These are phyloP conservation scores for Cerastoderma edule DNA, from an alignment of 2,888 invertebrate species.

Conservation along the genomic window DNA sequence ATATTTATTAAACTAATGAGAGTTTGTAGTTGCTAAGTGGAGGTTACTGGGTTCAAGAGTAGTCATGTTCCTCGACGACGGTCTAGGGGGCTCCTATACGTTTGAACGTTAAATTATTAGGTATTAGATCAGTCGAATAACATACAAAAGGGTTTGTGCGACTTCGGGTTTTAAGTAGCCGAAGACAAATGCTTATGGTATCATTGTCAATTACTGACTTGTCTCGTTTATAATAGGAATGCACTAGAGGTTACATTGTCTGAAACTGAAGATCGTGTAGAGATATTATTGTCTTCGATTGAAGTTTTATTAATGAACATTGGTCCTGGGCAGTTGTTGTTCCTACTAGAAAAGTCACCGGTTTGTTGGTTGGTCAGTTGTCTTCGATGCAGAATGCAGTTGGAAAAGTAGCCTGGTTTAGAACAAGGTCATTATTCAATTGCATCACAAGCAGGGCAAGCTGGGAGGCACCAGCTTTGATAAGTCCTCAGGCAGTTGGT, in stretches of 20 bases:
- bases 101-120: too few species aligned
- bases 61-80: slow-evolving; percentile 38
- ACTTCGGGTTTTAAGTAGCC: slow-evolving; percentile 28
- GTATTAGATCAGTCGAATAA: too few species aligned
- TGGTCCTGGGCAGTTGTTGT: slow-evolving; percentile 16
- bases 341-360: slow-evolving; percentile 33
- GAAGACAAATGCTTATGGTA: slow-evolving; percentile 19
- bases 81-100: slow-evolving; percentile 24
- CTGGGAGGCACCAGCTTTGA: slow-evolving; percentile 31
- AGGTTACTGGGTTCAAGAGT: slow-evolving; percentile 20
- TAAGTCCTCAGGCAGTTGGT: slow-evolving; percentile 22
- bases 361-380: slow-evolving; percentile 36
- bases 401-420: slow-evolving; percentile 28
- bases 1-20: slow-evolving; percentile 34
- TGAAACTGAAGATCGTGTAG: slow-evolving; percentile 3
- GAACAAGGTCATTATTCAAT: slow-evolving; percentile 26
- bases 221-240: slow-evolving; percentile 17
- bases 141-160: not conserved
- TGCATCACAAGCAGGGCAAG: slow-evolving; percentile 28
- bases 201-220: slow-evolving; percentile 17
- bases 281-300: not conserved
- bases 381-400: slow-evolving; percentile 41
- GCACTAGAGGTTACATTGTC: not conserved
- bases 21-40: slow-evolving; percentile 30
- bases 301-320: not conserved